Base-by-base conservation (phyloP, 2,888 invertebrate species). In the Pandemis cinnamomeana region DNA sequence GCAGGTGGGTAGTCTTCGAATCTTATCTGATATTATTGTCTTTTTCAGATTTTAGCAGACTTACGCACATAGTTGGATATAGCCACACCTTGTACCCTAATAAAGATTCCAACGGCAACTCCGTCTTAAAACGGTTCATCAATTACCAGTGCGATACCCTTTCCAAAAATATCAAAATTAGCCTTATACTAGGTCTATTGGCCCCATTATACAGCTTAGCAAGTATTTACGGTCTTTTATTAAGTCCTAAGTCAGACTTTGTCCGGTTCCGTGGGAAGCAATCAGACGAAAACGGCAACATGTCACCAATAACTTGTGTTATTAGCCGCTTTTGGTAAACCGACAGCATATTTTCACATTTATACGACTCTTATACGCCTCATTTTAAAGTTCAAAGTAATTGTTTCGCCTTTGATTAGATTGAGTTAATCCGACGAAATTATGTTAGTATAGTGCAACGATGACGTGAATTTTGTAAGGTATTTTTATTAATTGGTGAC, bases 271-370 rank as follows among this genome's bases (percentile, higher is more conserved):
- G 72, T 64, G 51, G 64, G 62, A 64, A 11, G 64, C 60, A 44
- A 66, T 70, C 69, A 73, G 67, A 51, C 69, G n/a, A 6, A 27
- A 51, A 64, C 69, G 58, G 69, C 73, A 70, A 69, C 64, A 70
- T 73, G 69, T 73, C 66, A 70, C 64, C 64, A 66, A 73, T 73
- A 73, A 73, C 44, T 73, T 73, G 69, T 27, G 55, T 8, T 64
- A 73, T 73, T 70, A 73, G 51, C 64, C 64, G 27, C 51, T 60
- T 70, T 70, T 61, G 69, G 73, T 61, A 13, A 20, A 70, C 73
- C 69, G 66, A 70, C 69, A 6, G 64, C 51, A 48, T 73, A 69
- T 66, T 51, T 48, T 68, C 41, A 64, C 55, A 20, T 72, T 55
- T 20, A 63, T 55, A 72, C 15, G 48, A 48, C 58, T 63, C 60